Evolutionary conservation across 2,888 invertebrate genomes (phyloP).

Genomic region (Dasysyrphus albostriatus): DNA sequence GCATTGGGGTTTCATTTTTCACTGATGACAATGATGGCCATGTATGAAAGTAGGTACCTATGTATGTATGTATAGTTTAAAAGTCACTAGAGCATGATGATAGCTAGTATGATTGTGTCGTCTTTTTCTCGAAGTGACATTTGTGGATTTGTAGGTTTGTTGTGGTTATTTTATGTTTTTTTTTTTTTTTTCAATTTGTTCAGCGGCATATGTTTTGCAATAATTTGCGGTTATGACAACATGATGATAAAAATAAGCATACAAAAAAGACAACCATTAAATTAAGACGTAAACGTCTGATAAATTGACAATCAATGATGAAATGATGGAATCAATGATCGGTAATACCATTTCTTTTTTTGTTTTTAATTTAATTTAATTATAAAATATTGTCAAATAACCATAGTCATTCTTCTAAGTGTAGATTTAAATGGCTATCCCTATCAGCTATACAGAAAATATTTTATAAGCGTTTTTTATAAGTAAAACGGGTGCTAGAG

Average conservation of each 20-base stretch:
- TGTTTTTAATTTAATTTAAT: conserved; percentile 21
- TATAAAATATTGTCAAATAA: conserved; percentile 20
- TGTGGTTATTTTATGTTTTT: conserved; percentile 41
- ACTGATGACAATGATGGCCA: conserved; percentile 1
- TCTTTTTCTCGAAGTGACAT: conserved; percentile 46
- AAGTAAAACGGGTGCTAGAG: no score
- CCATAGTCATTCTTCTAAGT: no score
- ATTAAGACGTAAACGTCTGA: conserved; percentile 39
- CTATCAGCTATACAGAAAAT: no score
- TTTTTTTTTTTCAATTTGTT: not conserved
- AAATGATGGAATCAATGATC: conserved; percentile 15
- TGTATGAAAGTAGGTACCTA: not conserved
- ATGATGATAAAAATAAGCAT: conserved; percentile 1
- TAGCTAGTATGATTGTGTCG: conserved; percentile 12
- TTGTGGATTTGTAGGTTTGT: conserved; percentile 53
- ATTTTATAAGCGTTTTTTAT: no score
- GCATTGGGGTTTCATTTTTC: conserved; percentile 47
- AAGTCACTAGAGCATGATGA: conserved; percentile 50
- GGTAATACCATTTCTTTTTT: not conserved
- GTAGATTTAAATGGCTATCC: no score
- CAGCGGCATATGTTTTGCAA: conserved; percentile 58
- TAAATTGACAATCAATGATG: conserved; percentile 22
- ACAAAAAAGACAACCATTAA: conserved; percentile 4
- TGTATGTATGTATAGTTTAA: not conserved
- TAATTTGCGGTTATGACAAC: conserved; percentile 61